Conservation (phyloP, 2,888 invertebrate species). For the Nipponacmea schrenckii region DNA sequence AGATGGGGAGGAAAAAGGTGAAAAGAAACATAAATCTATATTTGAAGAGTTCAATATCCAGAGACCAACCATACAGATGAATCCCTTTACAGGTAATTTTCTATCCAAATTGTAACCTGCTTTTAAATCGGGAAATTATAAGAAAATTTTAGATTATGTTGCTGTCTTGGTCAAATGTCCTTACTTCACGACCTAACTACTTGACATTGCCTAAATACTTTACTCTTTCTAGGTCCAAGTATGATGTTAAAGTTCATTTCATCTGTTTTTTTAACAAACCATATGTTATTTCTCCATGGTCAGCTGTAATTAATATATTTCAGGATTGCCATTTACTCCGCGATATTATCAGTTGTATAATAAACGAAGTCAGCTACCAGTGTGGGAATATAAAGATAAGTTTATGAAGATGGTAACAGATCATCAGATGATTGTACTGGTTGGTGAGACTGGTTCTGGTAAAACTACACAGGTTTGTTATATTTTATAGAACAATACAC, state of each 20-base stretch:
- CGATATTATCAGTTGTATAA: conserved; percentile 86
- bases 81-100: conserved; percentile 62
- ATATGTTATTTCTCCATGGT: too few species aligned
- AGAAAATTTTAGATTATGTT: too few species aligned
- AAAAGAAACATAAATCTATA: conserved; percentile 52
- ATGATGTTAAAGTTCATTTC: too few species aligned
- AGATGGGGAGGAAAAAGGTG: conserved; percentile 38
- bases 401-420: conserved; percentile 93
- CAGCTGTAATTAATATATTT: conserved; percentile 70
- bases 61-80: conserved; percentile 56
- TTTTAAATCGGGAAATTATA: too few species aligned
- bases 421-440: conserved; percentile 94
- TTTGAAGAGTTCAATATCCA: conserved; percentile 62
- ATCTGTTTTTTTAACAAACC: too few species aligned
- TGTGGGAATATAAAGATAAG: conserved; percentile 96
- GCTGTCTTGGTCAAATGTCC: too few species aligned
- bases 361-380: conserved; percentile 90
- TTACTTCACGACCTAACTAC: too few species aligned
- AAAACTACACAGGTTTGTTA: conserved; percentile 89
- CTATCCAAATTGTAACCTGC: background rate
- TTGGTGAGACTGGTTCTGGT: conserved; percentile 98
- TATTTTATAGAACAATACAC: too few species aligned
- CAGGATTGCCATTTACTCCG: conserved; percentile 83
- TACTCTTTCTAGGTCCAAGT: too few species aligned
- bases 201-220: too few species aligned